Evolutionary conservation across 2,113 vertebrate genomes (phyloP).

Genomic region (Austrofundulus limnaeus): DNA sequence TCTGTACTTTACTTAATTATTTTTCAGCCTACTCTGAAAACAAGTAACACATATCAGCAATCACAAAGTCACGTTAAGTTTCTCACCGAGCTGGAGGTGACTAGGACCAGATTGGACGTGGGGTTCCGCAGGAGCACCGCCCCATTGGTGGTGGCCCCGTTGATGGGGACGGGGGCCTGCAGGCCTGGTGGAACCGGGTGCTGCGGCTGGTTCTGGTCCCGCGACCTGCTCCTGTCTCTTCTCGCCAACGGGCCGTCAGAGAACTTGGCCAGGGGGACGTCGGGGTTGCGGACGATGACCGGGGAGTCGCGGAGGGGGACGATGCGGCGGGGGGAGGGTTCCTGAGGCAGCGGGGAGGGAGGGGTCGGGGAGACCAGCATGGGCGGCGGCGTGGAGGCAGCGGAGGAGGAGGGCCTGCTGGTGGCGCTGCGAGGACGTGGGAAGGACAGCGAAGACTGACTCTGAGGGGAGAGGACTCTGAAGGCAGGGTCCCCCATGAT

Average conservation of each 20-base stretch:
- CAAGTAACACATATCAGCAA: too few relatives aligned
- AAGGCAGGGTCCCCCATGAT: slow-evolving; percentile 71
- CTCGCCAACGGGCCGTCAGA: slow-evolving; percentile 79
- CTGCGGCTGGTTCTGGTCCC: slow-evolving; percentile 71
- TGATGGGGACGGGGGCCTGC: slow-evolving; percentile 89
- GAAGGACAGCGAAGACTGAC: slow-evolving; percentile 77
- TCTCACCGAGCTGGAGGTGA: slow-evolving; percentile 75
- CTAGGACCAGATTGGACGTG: slow-evolving; percentile 74
- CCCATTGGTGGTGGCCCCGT: slow-evolving; percentile 80
- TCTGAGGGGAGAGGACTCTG: slow-evolving; percentile 84
- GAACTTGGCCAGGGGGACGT: slow-evolving; percentile 89
- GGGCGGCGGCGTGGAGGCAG: slow-evolving; percentile 80
- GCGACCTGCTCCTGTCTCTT: slow-evolving; percentile 66
- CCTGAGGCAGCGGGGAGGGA: slow-evolving; percentile 83
- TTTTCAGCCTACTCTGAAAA: too few relatives aligned
- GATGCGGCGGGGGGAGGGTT: slow-evolving; percentile 85
- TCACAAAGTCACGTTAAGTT: background rate
- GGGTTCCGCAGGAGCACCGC: slow-evolving; percentile 75
- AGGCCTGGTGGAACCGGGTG: slow-evolving; percentile 74
- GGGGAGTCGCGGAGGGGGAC: slow-evolving; percentile 89
- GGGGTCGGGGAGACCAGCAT: slow-evolving; percentile 85
- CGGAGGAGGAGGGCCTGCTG: slow-evolving; percentile 78
- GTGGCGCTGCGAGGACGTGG: slow-evolving; percentile 76
- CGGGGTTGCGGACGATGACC: slow-evolving; percentile 90
- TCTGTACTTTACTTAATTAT: too few relatives aligned